Evolutionary conservation across 2,888 invertebrate genomes (phyloP).

Genomic region (Caenorhabditis panamensis): DNA sequence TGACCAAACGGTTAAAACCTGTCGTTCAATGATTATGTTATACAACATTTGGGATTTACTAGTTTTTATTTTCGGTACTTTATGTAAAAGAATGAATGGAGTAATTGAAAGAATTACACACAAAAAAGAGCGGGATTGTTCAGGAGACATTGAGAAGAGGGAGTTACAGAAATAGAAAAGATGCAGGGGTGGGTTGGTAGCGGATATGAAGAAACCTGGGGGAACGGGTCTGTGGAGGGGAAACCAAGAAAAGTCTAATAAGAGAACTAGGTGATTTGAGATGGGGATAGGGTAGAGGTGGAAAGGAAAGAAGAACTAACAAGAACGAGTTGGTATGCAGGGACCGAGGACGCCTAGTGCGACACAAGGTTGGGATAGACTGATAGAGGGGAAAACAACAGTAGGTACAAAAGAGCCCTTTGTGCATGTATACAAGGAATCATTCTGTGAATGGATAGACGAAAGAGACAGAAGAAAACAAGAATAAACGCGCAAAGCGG

Average conservation of each 20-base stretch:
- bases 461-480: conserved; percentile 19
- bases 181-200: conserved; percentile 7
- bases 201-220: conserved; percentile 54
- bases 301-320: conserved; percentile 29
- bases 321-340: conserved; percentile 41
- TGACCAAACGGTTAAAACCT: conserved; percentile 50
- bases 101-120: conserved; percentile 47
- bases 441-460: conserved; percentile 28
- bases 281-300: conserved; percentile 5
- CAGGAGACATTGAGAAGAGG: neutral
- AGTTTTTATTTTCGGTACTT: conserved; percentile 40
- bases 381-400: conserved; percentile 40
- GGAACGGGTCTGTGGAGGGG: conserved; percentile 26
- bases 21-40: neutral
- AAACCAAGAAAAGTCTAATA: conserved; percentile 38
- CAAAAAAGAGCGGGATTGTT: conserved; percentile 8
- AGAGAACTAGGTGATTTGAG: conserved; percentile 31
- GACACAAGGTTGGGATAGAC: conserved; percentile 10
- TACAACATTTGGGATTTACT: conserved; percentile 16
- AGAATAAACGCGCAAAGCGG: conserved; percentile 30
- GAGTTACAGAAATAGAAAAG: conserved; percentile 30
- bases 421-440: conserved; percentile 40
- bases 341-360: conserved; percentile 34
- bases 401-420: conserved; percentile 54
- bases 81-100: neutral